Evolutionary conservation across 2,797 vertebrate genomes (phyloP), one percentile per base, ranked within the genome.

Genomic region (Cirrhinus molitorella): DNA sequence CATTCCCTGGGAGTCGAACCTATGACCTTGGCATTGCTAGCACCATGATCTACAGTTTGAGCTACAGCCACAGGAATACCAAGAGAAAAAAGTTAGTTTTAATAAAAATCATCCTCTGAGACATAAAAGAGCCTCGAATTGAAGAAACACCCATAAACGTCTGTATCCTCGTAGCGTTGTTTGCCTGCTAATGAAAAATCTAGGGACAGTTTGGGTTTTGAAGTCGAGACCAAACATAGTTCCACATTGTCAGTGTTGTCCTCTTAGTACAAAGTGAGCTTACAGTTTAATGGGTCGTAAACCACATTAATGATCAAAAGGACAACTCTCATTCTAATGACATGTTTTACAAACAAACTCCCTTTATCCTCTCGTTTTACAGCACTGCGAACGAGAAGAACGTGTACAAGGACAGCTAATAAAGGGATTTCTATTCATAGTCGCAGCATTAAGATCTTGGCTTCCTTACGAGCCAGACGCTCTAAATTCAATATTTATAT

Each of bases 401-500:
- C 0, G 79, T 37, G 71, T 75, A 70, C 66, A n/a, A 19, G 16
- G 37, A 81, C 77, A 81, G 65, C 63, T 85, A 72, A 83, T 71
- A 77, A 76, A 80, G 47, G 23, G 23, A 17, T 84, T 83, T 37
- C 85, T 80, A 90, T 85, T 93, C 92, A 92, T 93, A 91, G 86
- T 92, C 91, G 90, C 49, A 92, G 91, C 89, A 91, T 93, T 90
- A 92, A 91, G 87, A 87, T 93, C 91, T 93, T 91, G 86, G 89
- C 67, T 87, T 76, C 59, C 83, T 87, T 89, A 80, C n/a, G 34
- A 92, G 92, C 91, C 92, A 93, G 91, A 92, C 90, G 16, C 86
- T 92, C 91, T 92, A 88, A 91, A 43, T 85, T 88, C 87, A 91
- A 85, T 92, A 90, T 94, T 94, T 93, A 92, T 92, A 90, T 90